Conservation (phyloP, 2,888 invertebrate genomes). For the Apoda limacodes region DNA sequence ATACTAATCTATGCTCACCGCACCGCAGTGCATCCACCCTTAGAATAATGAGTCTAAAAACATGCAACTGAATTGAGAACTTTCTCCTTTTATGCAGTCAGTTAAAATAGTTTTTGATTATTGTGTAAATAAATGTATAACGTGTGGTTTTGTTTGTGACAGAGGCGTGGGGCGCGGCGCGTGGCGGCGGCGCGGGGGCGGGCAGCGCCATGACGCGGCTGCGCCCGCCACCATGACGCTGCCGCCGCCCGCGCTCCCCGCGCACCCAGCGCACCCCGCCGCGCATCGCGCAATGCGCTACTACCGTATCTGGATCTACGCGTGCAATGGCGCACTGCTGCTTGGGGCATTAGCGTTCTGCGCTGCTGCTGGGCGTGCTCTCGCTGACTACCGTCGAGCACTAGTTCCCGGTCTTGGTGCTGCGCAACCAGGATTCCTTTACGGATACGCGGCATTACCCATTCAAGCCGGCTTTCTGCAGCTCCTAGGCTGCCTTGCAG, state of each 20-base stretch:
- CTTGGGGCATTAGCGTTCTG: conserved; percentile 85
- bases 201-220: conserved; percentile 67
- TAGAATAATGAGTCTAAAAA: too few relatives aligned
- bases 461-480: conserved; percentile 79
- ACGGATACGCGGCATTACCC: conserved; percentile 85
- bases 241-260: conserved; percentile 70
- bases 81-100: too few relatives aligned
- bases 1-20: too few relatives aligned
- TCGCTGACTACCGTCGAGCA: conserved; percentile 77
- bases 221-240: conserved; percentile 69
- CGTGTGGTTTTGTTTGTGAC: conserved; percentile 25
- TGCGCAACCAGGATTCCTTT: conserved; percentile 85
- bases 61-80: too few relatives aligned
- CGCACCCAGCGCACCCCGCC: conserved; percentile 63
- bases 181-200: conserved; percentile 69
- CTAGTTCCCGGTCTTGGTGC: conserved; percentile 80
- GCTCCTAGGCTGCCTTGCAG: conserved; percentile 84
- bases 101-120: too few relatives aligned
- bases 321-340: conserved; percentile 89
- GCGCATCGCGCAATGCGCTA: conserved; percentile 78
- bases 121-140: too few relatives aligned
- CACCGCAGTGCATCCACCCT: too few relatives aligned
- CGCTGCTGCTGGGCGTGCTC: conserved; percentile 78
- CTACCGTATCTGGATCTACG: conserved; percentile 93
- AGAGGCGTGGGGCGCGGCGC: conserved; percentile 69